Evolutionary conservation across 2,113 vertebrate genomes (phyloP), one percentile per base, ranked within the genome.

Genomic region (Tor tambroides): DNA sequence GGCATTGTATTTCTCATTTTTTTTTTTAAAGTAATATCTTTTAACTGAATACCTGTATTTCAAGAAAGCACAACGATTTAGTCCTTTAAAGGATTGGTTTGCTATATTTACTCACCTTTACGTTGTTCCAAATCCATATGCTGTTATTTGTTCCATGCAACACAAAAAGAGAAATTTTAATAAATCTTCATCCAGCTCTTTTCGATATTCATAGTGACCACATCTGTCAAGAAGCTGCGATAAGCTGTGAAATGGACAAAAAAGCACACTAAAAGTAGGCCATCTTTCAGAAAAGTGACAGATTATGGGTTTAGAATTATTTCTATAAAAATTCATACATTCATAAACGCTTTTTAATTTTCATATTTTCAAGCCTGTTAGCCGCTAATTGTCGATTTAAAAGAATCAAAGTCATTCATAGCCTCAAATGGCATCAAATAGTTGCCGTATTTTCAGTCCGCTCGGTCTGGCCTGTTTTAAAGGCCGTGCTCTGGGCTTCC

Each of bases 361-460:
- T 63, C n/a, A 6, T 26, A 30, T 30, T 30, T 65, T 65, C 11
- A 26, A 30, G 12, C n/a, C 5, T 15, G 14, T 67, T 30, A 15
- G 63, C 26, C 1, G 10, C 12, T 1, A 19, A 49, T 72, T 5
- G 3, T 12, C 11, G 19, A 41, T 72, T 59, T 12, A 28, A 76
- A 49, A 49, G 74, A 43, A 56, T 56, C 77, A 23, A 26, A 56
- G 7, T 54, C 51, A 56, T 23, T 23, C 10, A 9, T 23, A 8
- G 54, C 19, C 54, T 19, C 51, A 19, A 56, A 43, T 2, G 41
- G 75, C 14, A 26, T 78, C 23, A 92, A 92, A 91, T 83, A 81
- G 85, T 14, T 63, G 41, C 59, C 86, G 83, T 72, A 56, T 72
- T 72, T 61, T 15, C 56, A 51, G 59, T 90, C 51, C n/a, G 35